Percentiles rank a stretch among this genome's conserved stretches.
Evolutionary conservation across 64 coral and sea anemone species (phyloP).

Genomic region (Dendrophyllia cribrosa): DNA sequence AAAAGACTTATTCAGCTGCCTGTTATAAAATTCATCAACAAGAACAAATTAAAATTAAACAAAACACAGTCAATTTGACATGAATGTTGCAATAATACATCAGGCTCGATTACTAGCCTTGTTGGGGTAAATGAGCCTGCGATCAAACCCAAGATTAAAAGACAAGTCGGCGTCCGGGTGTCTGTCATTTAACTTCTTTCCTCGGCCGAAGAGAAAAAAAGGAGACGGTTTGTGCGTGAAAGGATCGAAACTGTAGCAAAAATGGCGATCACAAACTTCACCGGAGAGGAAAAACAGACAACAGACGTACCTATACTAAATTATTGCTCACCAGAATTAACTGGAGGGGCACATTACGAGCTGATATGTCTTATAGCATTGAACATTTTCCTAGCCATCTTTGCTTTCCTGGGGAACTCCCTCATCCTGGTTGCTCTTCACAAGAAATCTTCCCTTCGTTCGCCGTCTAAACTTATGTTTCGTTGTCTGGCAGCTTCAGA

Average conservation of each 20-base stretch:
- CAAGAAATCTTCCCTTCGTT: not conserved
- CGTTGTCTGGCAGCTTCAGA: not conserved
- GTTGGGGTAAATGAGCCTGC: no score
- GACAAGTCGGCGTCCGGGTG: no score
- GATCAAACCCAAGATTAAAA: no score
- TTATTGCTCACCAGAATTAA: not conserved
- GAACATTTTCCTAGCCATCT: not conserved
- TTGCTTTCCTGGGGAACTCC: not conserved
- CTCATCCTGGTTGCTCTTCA: not conserved
- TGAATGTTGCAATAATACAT: no score
- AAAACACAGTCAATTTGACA: no score
- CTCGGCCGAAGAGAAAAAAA: no score
- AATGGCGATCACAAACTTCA: not conserved
- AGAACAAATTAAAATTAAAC: no score
- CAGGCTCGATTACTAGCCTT: no score
- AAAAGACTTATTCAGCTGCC: no score
- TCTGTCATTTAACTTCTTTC: no score
- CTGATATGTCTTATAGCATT: not conserved
- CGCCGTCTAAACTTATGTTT: conserved; percentile 3
- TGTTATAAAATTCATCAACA: no score
- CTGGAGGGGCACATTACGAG: not conserved
- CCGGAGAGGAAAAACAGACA: not conserved
- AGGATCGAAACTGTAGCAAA: not conserved
- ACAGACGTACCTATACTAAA: not conserved
- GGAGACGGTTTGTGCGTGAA: no score